Percentiles rank a stretch among this genome's conserved stretches.
Evolutionary conservation across 2,888 invertebrate species (phyloP).

Genomic region (Gryllus longicercus): DNA sequence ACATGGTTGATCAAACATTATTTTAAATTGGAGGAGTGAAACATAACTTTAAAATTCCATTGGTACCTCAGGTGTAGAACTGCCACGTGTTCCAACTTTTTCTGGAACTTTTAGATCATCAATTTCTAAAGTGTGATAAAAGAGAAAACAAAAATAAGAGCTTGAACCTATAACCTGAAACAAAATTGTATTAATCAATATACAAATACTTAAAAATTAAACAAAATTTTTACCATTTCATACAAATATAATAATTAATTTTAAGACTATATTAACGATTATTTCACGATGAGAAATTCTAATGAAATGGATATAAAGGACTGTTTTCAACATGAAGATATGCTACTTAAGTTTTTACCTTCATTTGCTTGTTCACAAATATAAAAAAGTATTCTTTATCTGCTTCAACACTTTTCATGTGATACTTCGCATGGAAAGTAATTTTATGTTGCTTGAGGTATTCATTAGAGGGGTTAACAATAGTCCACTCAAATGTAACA

Average conservation of each 20-base stretch:
- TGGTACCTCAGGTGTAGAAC: not conserved
- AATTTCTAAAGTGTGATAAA: not conserved
- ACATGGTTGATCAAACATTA: not conserved
- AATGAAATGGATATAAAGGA: too few relatives aligned
- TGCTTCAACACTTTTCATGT: conserved; percentile 34
- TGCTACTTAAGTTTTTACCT: conserved; percentile 31
- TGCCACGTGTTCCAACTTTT: not conserved
- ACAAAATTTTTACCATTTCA: not conserved
- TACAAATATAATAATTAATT: not conserved
- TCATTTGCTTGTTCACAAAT: conserved; percentile 38
- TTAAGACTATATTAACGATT: not conserved
- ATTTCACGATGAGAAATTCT: too few relatives aligned
- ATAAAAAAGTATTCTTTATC: conserved; percentile 38
- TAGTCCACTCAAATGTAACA: conserved; percentile 39
- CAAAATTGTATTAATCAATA: not conserved
- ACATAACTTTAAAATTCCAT: not conserved
- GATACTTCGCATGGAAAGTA: conserved; percentile 34
- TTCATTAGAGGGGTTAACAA: conserved; percentile 30
- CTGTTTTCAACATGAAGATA: not conserved
- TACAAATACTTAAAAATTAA: not conserved
- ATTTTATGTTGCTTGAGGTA: conserved; percentile 27
- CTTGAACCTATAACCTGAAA: not conserved
- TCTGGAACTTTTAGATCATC: not conserved
- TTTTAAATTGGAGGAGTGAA: not conserved
- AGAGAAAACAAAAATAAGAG: not conserved